Percentiles rank a stretch among this genome's conserved stretches.
These are phyloP conservation scores for Argyrosomus japonicus DNA, from an alignment of 2,113 vertebrate species.

Conservation along the genomic window DNA sequence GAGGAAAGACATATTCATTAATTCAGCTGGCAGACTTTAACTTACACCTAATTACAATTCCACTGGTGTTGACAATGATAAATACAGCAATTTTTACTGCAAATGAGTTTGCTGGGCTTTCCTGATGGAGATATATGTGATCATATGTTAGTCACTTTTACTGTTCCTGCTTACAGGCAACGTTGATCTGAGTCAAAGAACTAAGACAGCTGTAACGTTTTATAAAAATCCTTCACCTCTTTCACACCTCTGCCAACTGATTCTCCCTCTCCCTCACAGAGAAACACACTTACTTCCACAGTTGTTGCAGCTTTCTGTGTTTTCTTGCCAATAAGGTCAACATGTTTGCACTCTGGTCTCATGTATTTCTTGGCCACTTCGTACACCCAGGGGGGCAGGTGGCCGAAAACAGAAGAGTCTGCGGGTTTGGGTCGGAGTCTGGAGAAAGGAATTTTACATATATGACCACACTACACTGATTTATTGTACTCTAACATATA, in stretches of 20 bases:
- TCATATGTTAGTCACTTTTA: conserved; percentile 6
- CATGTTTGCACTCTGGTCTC: conserved; percentile 88
- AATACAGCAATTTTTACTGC: conserved; percentile 35
- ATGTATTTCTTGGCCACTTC: conserved; percentile 98
- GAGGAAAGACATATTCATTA: conserved; percentile 20
- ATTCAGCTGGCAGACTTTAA: conserved; percentile 28
- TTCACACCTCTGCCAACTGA: background rate
- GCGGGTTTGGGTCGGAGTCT: conserved; percentile 91
- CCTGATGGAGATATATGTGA: conserved; percentile 22
- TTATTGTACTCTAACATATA: background rate
- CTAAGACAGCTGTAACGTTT: background rate
- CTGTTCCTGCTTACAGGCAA: background rate
- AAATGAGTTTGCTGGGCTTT: conserved; percentile 32
- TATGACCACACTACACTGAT: background rate
- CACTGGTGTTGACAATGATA: conserved; percentile 32
- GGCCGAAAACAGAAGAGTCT: conserved; percentile 97
- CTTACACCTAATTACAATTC: conserved; percentile 28
- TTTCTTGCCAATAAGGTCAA: conserved; percentile 96
- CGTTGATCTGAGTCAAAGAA: background rate
- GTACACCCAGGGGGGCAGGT: conserved; percentile 97
- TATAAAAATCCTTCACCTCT: background rate
- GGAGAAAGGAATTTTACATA: conserved; percentile 20
- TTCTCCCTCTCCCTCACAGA: background rate
- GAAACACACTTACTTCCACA: conserved; percentile 89
- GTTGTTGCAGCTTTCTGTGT: conserved; percentile 93